Evolutionary conservation across 2,888 invertebrate genomes (phyloP), one percentile per base, ranked within the genome.

Genomic region (Panorpa germanica): DNA sequence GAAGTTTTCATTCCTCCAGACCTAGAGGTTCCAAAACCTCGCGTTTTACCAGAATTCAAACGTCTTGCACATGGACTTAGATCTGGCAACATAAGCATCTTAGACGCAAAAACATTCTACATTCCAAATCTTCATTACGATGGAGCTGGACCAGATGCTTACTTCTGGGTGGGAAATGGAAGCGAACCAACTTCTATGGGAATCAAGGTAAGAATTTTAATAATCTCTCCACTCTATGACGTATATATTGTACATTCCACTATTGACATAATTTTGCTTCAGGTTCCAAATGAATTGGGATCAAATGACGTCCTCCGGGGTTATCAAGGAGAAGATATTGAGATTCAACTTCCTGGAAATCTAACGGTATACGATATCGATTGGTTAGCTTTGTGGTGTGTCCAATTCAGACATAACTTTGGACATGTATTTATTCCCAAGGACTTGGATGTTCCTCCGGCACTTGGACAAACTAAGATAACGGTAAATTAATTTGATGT

Each of bases 81-180:
- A 5, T 88, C 88, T 4, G 88, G 86, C 40, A 86, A 86, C 56
- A 80, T 90, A 43, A 85, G 81, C 47, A 80, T 90, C 9, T 55
- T 90, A 33, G 88, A 90, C 52, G 83, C 85, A 20, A 83, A 82
- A 55, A 88, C 90, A 0, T 76, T 90, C 54, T 80, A 80, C 54
- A 86, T 90, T 39, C 86, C 88, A 5, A 86, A 88, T 57, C 57
- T 90, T 41, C 85, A 86, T 46, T 90, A 88, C 47, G 88, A 90
- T 44, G 88, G 88, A 17, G 78, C 75, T 2, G 88, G 85, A 1
- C 86, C 86, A 1, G 88, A 88, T 48, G 86, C 88, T 1, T 88
- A 83, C 53, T 90, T 90, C 55, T 86, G 83, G 81, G 86, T 86
- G n/a, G 88, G 90, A 10, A 85, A 74, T 42, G 88, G 86, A 4